These are phyloP conservation scores for Zaprionus lineosus DNA, from an alignment of 2,888 invertebrate genomes.

Conservation along the genomic window DNA sequence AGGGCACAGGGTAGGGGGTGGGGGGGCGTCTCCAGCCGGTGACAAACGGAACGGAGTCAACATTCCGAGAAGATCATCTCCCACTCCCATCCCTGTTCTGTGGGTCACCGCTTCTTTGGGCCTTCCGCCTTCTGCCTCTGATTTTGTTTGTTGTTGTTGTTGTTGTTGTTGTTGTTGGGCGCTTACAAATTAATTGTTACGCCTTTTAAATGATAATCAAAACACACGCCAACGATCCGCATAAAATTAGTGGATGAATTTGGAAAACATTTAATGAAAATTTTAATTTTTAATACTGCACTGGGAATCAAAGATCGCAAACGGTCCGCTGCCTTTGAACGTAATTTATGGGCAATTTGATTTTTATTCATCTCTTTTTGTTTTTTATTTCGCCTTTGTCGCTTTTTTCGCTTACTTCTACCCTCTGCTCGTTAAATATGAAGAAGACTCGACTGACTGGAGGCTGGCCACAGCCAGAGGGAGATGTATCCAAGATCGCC, in stretches of 20 bases:
- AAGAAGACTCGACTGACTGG: too few species aligned
- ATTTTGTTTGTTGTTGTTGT: too few species aligned
- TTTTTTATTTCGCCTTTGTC: slow-evolving; percentile 64
- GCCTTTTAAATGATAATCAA: slow-evolving; percentile 74
- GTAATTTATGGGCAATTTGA: slow-evolving; percentile 72
- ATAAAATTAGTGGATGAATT: slow-evolving; percentile 49
- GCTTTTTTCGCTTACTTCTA: slow-evolving; percentile 9
- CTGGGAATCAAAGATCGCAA: slow-evolving; percentile 36
- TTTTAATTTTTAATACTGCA: slow-evolving; percentile 4
- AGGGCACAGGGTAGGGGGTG: too few species aligned
- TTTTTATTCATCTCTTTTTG: slow-evolving; percentile 73
- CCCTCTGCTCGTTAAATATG: slow-evolving; percentile 2
- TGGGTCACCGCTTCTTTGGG: too few species aligned
- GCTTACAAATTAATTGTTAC: slow-evolving; percentile 68
- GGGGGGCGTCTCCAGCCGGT: too few species aligned
- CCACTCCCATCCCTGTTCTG: too few species aligned
- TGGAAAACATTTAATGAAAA: slow-evolving; percentile 34
- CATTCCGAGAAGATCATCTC: too few species aligned
- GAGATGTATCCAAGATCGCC: too few species aligned
- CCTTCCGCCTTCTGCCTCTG: too few species aligned
- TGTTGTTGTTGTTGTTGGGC: too few species aligned
- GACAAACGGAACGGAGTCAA: too few species aligned
- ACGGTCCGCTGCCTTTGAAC: slow-evolving; percentile 68
- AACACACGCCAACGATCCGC: slow-evolving; percentile 51
- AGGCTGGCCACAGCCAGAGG: too few species aligned